Conservation (phyloP, 2,113 vertebrate genomes). For the Heterocephalus glaber region DNA sequence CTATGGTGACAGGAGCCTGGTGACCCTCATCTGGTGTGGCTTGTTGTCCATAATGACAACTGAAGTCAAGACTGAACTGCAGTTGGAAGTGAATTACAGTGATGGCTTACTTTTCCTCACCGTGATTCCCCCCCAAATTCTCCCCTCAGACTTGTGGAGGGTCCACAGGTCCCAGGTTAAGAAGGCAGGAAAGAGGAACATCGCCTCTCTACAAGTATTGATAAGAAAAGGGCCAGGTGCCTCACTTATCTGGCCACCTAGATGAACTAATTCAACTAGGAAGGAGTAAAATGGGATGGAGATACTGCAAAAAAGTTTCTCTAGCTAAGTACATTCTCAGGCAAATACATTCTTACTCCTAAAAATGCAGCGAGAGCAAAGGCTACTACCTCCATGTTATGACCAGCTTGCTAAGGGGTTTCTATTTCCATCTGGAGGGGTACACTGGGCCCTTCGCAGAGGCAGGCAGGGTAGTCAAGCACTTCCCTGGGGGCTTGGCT, state of each 20-base stretch:
- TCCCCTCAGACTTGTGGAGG: neutral
- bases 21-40: too few species aligned
- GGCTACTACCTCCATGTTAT: accelerated
- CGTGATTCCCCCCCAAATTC: too few species aligned
- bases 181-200: neutral
- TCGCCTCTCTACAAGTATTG: neutral
- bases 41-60: accelerated
- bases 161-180: neutral
- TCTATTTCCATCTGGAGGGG: neutral
- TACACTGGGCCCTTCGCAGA: neutral
- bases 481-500: neutral
- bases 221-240: neutral
- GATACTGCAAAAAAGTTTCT: neutral
- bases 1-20: accelerated
- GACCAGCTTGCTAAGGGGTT: neutral
- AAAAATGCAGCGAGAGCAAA: neutral
- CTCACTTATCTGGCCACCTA: neutral
- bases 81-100: neutral
- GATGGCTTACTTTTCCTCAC: neutral
- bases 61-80: neutral
- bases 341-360: neutral
- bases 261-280: neutral
- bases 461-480: accelerated
- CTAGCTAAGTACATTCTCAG: neutral
- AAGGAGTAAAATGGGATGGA: neutral